A percentile compares a stretch with the other conserved stretches of the same genome.
Conservation (phyloP, 2,888 invertebrate species). For the Nephrotoma flavescens region DNA sequence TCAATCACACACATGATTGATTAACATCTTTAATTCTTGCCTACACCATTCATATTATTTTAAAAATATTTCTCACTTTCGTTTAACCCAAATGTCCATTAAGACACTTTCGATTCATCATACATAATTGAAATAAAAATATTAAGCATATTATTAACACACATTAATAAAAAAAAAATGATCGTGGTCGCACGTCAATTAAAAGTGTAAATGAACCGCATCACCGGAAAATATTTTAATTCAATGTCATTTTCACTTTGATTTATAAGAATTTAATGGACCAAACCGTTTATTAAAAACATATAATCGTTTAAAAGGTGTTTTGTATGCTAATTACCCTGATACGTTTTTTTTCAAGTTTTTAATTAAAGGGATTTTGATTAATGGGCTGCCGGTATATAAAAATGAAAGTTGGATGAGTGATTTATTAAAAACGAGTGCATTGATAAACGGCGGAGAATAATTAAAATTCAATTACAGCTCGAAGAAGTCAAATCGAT, state of each 20-base stretch:
- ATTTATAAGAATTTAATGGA: background rate
- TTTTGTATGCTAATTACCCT: background rate
- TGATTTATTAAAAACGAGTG: background rate
- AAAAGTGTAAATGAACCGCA: background rate
- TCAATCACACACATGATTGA: background rate
- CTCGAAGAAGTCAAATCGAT: background rate
- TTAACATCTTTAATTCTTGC: background rate
- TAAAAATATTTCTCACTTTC: background rate
- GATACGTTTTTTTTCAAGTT: background rate
- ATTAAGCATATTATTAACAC: background rate
- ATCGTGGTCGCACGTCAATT: background rate
- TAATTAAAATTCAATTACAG: background rate
- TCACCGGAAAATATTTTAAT: background rate
- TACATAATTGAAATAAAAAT: background rate
- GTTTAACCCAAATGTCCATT: background rate
- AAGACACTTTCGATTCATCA: background rate
- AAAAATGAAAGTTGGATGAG: background rate
- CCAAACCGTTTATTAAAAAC: background rate
- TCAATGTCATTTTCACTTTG: background rate
- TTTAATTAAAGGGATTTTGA: background rate
- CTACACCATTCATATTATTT: background rate
- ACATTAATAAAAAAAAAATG: background rate
- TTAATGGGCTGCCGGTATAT: background rate
- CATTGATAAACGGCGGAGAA: background rate
- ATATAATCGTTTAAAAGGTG: background rate